Evolutionary conservation across 2,113 vertebrate species (phyloP), one percentile per base, ranked within the genome.

Genomic region (Carassius auratus): DNA sequence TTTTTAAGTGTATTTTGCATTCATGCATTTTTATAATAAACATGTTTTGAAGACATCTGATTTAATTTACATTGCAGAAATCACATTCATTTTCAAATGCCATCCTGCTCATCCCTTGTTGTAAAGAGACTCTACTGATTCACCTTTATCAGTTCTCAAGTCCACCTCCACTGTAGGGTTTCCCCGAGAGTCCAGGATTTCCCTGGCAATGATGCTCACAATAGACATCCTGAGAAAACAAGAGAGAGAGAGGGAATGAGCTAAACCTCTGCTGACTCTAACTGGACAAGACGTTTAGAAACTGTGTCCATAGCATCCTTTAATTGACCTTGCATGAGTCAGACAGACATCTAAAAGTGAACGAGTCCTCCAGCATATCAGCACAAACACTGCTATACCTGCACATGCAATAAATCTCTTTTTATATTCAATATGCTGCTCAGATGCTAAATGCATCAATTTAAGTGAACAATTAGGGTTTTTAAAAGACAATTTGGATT

Each of bases 141-240:
- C 92, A 98, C 97, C 97, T 97, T 96, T 98, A 86, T 96, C 96
- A 17, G 97, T 98, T 85, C 91, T 89, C 30, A 98, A 94, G 88
- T 98, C 97, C 92, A 98, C 97, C 89, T 98, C 97, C 38, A 98
- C 96, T 0, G 97, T 98, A 91, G 97, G 97, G 88, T 98, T 98
- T 92, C 97, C 97, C 86, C 97, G 96, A 90, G 97, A 98, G 91
- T 98, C 97, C 93, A 98, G 91, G 93, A 98, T 98, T 95, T 98
- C 97, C 3, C 97, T 97, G 88, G 97, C 97, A 66, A 97, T 93
- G 87, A 98, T 94, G 93, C 95, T 97, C 90, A 97, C 90, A 4
- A 98, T 94, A 73, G 94, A 95, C 94, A 95, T 95, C 91, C 93
- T 95, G 85, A 55, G 77, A 90, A 88, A 88, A 87, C 69, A n/a